Conservation (phyloP, 1,140 invertebrate species). For the Lutraria rhynchaena region DNA sequence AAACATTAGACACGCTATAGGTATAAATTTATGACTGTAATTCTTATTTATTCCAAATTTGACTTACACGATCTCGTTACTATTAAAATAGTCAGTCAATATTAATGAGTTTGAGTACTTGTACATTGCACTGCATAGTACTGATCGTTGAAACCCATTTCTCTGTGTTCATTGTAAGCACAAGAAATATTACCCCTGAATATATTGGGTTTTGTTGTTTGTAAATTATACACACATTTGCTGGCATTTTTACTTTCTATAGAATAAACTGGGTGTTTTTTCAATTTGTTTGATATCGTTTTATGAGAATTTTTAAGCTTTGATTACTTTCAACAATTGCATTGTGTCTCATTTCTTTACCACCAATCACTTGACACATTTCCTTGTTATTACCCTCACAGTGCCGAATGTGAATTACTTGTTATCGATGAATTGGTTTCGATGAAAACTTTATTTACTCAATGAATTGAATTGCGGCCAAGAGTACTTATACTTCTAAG, state of each 20-base stretch:
- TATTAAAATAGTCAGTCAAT: no score
- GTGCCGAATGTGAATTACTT: slow-evolving; percentile 15
- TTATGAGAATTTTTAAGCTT: background rate
- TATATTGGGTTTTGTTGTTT: no score
- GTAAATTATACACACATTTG: no score
- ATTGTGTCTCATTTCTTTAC: background rate
- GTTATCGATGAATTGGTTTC: slow-evolving; percentile 57
- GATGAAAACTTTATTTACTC: slow-evolving; percentile 58
- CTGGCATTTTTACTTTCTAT: background rate
- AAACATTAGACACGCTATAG: no score
- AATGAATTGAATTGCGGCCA: slow-evolving; percentile 52
- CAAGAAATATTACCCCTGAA: no score
- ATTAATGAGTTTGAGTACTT: no score
- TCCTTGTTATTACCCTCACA: slow-evolving; percentile 1
- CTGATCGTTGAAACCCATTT: no score
- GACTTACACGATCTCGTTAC: no score
- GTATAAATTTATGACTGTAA: no score
- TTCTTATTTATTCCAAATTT: no score
- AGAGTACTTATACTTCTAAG: slow-evolving; percentile 39
- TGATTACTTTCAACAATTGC: slow-evolving; percentile 1
- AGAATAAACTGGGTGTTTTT: background rate
- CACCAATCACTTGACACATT: slow-evolving; percentile 35
- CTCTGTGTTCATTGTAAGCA: no score
- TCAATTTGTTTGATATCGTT: background rate
- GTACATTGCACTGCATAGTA: no score